Conservation (phyloP, 2,888 invertebrate species). For the Zygaena filipendulae region DNA sequence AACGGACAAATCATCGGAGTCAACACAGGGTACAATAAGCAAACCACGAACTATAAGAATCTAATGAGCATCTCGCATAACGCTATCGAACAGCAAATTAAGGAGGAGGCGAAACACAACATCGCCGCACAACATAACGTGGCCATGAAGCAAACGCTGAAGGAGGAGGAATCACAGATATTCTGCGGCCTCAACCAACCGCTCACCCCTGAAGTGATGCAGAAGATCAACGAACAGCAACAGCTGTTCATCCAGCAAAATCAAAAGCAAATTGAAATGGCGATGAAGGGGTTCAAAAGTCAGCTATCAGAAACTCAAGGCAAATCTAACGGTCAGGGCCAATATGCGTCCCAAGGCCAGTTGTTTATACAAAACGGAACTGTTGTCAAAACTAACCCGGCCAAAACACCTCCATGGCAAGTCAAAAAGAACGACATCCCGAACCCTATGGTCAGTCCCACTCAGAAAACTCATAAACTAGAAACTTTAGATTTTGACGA, state of each 20-base stretch:
- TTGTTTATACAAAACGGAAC: conserved; percentile 58
- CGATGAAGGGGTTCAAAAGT: conserved; percentile 57
- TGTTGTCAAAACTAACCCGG: conserved; percentile 58
- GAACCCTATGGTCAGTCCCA: conserved; percentile 38
- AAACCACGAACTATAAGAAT: conserved; percentile 33
- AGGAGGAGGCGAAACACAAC: conserved; percentile 46
- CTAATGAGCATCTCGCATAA: conserved; percentile 24
- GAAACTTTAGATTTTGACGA: conserved; percentile 48
- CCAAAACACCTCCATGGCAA: conserved; percentile 71
- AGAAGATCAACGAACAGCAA: conserved; percentile 67
- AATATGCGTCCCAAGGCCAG: conserved; percentile 47
- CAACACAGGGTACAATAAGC: conserved; percentile 51
- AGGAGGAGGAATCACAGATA: conserved; percentile 54
- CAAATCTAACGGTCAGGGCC: conserved; percentile 36
- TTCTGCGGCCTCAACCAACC: conserved; percentile 57
- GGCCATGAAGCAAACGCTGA: conserved; percentile 28
- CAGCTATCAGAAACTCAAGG: conserved; percentile 42
- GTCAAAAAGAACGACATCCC: conserved; percentile 47
- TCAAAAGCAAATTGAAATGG: conserved; percentile 63
- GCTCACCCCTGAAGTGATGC: conserved; percentile 62
- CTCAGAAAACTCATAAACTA: conserved; percentile 39
- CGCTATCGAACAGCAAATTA: conserved; percentile 29
- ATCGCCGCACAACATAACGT: conserved; percentile 21
- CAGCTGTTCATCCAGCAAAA: conserved; percentile 68
- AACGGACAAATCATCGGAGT: conserved; percentile 72